These are phyloP conservation scores for Steinernema scapterisci DNA, from an alignment of 2,888 invertebrate species.

Conservation along the genomic window DNA sequence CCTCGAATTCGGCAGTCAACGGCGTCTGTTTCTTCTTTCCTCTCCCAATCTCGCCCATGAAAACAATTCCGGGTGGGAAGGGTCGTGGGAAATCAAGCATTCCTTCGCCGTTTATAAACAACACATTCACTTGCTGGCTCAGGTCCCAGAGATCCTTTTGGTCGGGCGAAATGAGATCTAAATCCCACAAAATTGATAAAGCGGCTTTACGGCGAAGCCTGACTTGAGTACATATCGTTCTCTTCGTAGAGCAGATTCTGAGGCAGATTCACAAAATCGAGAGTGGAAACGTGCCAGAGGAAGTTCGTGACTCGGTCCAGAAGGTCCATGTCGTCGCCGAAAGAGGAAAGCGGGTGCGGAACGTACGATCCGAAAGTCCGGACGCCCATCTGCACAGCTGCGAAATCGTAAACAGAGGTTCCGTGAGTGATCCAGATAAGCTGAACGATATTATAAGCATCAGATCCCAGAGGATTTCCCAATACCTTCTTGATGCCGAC, in stretches of 20 bases:
- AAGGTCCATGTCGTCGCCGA: constrained; percentile 51
- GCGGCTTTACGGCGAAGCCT: constrained; percentile 23
- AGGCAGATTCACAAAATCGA: constrained; percentile 65
- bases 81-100: constrained; percentile 66
- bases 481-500: constrained; percentile 56
- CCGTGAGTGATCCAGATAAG: constrained; percentile 65
- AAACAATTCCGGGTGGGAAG: constrained; percentile 58
- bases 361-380: constrained; percentile 62
- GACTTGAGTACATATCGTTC: constrained; percentile 53
- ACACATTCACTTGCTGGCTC: constrained; percentile 50
- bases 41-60: constrained; percentile 59
- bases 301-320: constrained; percentile 54
- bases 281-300: constrained; percentile 60
- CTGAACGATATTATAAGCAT: constrained; percentile 36
- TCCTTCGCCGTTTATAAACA: constrained; percentile 62
- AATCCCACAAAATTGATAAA: no score
- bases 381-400: constrained; percentile 59
- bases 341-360: constrained; percentile 65
- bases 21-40: constrained; percentile 35
- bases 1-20: constrained; percentile 38
- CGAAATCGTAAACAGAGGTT: constrained; percentile 61
- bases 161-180: neutral
- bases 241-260: constrained; percentile 61
- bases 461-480: no score
- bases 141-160: constrained; percentile 57